Percentiles rank a stretch among this genome's conserved stretches.
phyloP scores from a whole-genome alignment of 2,797 vertebrate genomes.

The Molossus molossus region DNA sequence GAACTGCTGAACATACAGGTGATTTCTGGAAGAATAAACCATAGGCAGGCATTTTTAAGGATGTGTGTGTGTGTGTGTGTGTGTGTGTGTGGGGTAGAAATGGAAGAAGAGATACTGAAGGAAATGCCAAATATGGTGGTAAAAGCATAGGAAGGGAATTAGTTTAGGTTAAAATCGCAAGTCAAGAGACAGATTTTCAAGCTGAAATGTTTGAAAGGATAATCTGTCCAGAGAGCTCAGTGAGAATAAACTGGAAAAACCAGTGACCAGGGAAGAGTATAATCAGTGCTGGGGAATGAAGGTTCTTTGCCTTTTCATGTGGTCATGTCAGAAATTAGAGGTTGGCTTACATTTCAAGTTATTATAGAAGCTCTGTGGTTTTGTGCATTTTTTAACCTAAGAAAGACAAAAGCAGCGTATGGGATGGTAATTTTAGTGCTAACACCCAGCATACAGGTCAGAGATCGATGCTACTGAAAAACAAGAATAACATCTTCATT shows the following conservation, averaged over 20 bases:
- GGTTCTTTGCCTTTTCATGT: background rate
- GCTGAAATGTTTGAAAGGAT: background rate
- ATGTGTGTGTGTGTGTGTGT: no score
- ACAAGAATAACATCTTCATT: background rate
- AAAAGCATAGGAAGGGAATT: background rate
- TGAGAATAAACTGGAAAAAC: conserved; percentile 31
- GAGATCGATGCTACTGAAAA: background rate
- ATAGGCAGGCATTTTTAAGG: background rate
- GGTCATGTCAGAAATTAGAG: background rate
- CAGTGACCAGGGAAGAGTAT: background rate
- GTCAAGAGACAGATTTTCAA: background rate
- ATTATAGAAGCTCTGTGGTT: background rate
- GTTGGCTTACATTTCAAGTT: conserved; percentile 1
- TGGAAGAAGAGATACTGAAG: background rate
- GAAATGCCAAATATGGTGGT: background rate
- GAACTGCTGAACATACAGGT: background rate
- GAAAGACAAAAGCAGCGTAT: background rate
- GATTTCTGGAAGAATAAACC: background rate
- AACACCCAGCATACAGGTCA: background rate
- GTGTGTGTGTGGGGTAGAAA: background rate
- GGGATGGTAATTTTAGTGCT: background rate
- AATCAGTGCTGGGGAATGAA: background rate
- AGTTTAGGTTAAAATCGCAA: background rate
- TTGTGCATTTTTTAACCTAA: background rate
- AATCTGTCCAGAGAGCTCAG: background rate